Base-by-base conservation (phyloP, 1,140 invertebrate species). In the Orius insidiosus region DNA sequence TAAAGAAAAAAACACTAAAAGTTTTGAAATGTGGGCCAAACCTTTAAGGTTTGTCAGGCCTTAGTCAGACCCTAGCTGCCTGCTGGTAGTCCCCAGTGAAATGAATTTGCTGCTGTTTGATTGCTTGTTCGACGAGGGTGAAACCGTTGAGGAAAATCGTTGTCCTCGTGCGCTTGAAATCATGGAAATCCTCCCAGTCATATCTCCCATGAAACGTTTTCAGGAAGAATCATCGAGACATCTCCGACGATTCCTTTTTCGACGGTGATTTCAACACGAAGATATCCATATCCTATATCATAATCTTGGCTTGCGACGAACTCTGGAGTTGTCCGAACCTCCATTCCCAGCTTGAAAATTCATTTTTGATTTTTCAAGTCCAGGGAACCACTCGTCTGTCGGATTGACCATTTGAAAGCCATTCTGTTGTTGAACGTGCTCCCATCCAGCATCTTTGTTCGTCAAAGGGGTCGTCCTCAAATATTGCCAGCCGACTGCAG, bases 331-430 rank as follows among this genome's bases (percentile, higher is more conserved):
- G 75, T 79, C 85, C 89, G 62, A 72, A 89, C 43, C 74, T 73
- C 88, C 87, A 94, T 40, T 86, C 72, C 87, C 88, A 94, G 10
- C 74, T 78, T 49, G 66, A 58, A 16, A 89, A 73, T 48, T 80
- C 71, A 35, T 71, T 59, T 35, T 68, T 68, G 47, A 84, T 69
- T 45, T 68, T 16, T 68, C 56, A 8, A 92, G 68, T 54, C 82
- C 80, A 79, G 56, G 32, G 60, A 86, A 93, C 75, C 78, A 83
- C 42, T 80, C 72, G 53, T 90, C 80, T 0, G 76, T 81, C 8
- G 87, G 86, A 63, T 88, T 83, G n/a, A 93, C 66, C 56, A 78
- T 71, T 56, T 85, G 76, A 61, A 86, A 87, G 5, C 82, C 82
- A 53, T 75, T 72, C 56, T 85, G 79, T 56, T 75, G 65, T 56